Evolutionary conservation across 2,888 invertebrate species (phyloP).

Genomic region (Machimus rusticus): DNA sequence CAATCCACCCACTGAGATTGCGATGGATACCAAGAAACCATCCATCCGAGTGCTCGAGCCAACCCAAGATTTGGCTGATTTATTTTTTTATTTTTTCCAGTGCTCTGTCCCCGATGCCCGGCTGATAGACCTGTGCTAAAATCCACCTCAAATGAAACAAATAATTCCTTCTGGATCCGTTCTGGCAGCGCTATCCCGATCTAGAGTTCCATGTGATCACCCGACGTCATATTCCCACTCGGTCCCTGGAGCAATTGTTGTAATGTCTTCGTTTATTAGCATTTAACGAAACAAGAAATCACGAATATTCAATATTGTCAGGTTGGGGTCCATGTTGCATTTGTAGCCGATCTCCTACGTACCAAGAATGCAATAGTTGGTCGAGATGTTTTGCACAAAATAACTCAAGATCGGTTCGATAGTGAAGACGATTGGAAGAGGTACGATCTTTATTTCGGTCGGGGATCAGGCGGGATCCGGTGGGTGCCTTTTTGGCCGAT

Average conservation of each 20-base stretch:
- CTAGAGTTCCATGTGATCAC: conserved; percentile 13
- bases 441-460: not conserved
- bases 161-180: conserved; percentile 1
- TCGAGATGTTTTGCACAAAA: conserved; percentile 42
- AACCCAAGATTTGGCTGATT: conserved; percentile 14
- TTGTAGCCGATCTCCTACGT: conserved; percentile 32
- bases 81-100: conserved; percentile 2
- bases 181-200: not conserved
- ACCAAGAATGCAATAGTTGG: not conserved
- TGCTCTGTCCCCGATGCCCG: not conserved
- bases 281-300: conserved; percentile 45
- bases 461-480: not conserved
- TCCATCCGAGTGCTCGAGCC: not conserved
- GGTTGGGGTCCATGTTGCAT: conserved; percentile 25
- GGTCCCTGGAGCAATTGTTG: conserved; percentile 33
- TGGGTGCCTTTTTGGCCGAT: not conserved
- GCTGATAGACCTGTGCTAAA: conserved; percentile 9
- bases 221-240: conserved; percentile 34
- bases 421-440: not conserved
- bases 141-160: conserved; percentile 24
- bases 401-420: conserved; percentile 39
- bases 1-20: conserved; percentile 30
- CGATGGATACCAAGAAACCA: conserved; percentile 11
- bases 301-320: conserved; percentile 45
- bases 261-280: conserved; percentile 45